Base-by-base conservation (phyloP, 1,140 invertebrate species). In the Zaprionus tsacasi region DNA sequence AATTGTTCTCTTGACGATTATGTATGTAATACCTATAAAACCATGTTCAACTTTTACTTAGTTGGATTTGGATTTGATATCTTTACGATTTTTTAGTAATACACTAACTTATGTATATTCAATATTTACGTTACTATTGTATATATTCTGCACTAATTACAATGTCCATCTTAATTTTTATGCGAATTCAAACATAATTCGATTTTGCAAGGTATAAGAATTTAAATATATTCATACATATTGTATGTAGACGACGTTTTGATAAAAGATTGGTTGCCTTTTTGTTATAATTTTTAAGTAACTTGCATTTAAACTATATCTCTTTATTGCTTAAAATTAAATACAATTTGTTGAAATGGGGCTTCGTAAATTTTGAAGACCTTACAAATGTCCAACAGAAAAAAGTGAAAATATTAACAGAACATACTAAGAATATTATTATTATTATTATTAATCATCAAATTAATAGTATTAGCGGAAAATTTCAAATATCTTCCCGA, bases 371-470 rank as follows among this genome's bases (percentile, higher is more conserved):
- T 11, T 65, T 38, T 54, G n/a, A 54, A 60, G 27, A 60, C 10
- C 54, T 59, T 66, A 33, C 60, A 56, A 65, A 48, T 45, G 64
- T 61, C 38, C 70, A 73, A 72, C 52, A 56, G 5, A 59, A 36
- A 38, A 48, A 67, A 50, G n/a, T 35, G 45, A 65, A 30, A 58
- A 40, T 38, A 59, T 70, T 21, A 57, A 76, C 55, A 66, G 55
- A 76, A 75, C 61, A 75, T 38, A 75, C 43, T 74, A 72, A 55
- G 60, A 70, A 36, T 58, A 59, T 15, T 60, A 15, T 40, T 58
- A 27, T 38, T 64, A n/a, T 43, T 54, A 72, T 52, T 71, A 56
- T 30, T 30, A 30, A 30, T 48, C 45, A 68, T 36, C 6, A 25
- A 61, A 57, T 13, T 6, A 56, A 55, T 35, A 21, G 50, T 13